phyloP scores from a whole-genome alignment of 2,797 vertebrate genomes.

The Channa striata region DNA sequence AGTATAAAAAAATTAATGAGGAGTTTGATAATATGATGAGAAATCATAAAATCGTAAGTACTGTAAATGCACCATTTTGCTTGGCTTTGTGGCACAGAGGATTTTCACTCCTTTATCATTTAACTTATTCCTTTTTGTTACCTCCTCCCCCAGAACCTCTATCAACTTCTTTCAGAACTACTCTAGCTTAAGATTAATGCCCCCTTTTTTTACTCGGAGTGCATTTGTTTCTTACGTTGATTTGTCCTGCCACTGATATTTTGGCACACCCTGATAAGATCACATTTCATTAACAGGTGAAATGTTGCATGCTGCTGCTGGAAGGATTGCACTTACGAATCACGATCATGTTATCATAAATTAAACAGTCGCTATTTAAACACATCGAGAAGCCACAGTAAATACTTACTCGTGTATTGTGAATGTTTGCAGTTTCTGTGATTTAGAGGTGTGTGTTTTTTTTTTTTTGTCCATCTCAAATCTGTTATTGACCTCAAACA shows the following conservation, averaged over 20 bases:
- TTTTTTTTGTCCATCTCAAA: neutral
- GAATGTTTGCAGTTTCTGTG: constrained; percentile 19
- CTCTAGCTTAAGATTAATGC: constrained; percentile 68
- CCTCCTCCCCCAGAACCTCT: constrained; percentile 68
- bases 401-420: constrained; percentile 20
- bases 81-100: constrained; percentile 87
- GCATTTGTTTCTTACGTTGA: constrained; percentile 69
- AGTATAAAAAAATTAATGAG: constrained; percentile 99
- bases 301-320: constrained; percentile 65
- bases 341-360: constrained; percentile 49
- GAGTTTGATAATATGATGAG: constrained; percentile 99
- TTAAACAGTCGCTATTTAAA: constrained; percentile 50
- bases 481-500: constrained; percentile 40
- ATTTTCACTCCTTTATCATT: constrained; percentile 70
- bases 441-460: neutral
- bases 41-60: constrained; percentile 99
- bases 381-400: constrained; percentile 23
- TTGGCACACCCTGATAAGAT: constrained; percentile 84
- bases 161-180: constrained; percentile 72
- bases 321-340: constrained; percentile 56
- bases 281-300: constrained; percentile 78
- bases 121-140: constrained; percentile 66
- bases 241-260: constrained; percentile 74
- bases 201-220: constrained; percentile 65
- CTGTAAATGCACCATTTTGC: constrained; percentile 84